phyloP scores from a whole-genome alignment of 2,113 vertebrate species.

The Coturnix japonica region DNA sequence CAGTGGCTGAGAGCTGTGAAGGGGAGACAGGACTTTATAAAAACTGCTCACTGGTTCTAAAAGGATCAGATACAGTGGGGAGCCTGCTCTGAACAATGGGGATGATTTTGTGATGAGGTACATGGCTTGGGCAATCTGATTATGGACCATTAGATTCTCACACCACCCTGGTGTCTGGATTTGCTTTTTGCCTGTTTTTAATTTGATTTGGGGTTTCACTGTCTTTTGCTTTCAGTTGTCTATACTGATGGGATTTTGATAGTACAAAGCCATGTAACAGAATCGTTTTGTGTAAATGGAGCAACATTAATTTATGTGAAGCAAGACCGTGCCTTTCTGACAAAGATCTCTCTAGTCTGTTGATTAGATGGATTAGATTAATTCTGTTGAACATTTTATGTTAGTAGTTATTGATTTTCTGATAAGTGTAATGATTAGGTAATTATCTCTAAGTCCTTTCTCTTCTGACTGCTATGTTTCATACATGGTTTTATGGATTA shows the following conservation, averaged over 20 bases:
- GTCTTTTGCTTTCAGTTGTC: not conserved
- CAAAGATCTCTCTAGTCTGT: not conserved
- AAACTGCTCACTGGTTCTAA: not conserved
- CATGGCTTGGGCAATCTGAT: not conserved
- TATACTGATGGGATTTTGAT: not conserved
- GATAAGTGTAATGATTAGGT: not conserved
- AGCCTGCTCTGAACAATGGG: not conserved
- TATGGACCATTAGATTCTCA: not conserved
- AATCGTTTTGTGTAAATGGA: not conserved
- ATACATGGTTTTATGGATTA: not conserved
- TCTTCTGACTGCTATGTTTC: not conserved
- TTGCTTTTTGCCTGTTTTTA: not conserved
- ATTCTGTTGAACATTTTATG: rapidly evolving
- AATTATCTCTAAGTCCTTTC: not conserved
- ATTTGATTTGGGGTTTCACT: not conserved
- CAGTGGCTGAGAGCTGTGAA: not conserved
- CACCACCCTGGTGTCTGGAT: not conserved
- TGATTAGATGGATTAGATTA: not conserved
- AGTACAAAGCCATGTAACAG: not conserved
- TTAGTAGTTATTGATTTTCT: not conserved
- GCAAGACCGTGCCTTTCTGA: not conserved
- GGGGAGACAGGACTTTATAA: not conserved
- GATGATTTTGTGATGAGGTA: not conserved
- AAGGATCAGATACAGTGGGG: not conserved
- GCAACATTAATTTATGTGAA: not conserved